Evolutionary conservation across 2,113 vertebrate species (phyloP).

Genomic region (Phylloscopus whistleri): DNA sequence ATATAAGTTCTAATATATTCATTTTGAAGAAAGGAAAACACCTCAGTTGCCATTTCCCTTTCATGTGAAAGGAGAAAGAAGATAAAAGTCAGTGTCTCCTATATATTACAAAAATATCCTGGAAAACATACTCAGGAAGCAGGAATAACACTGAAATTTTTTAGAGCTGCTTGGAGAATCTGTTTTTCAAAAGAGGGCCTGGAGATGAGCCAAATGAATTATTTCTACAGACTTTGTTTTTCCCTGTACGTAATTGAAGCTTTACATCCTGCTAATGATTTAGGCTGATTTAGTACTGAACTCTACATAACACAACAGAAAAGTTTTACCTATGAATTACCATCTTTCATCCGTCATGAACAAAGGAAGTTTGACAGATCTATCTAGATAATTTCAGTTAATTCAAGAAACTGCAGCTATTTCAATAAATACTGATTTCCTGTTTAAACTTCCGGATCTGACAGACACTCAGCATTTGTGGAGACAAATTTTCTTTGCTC

Average conservation of each 20-base stretch:
- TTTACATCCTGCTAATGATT: background rate
- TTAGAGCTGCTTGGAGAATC: background rate
- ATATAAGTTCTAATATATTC: background rate
- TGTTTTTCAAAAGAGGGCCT: background rate
- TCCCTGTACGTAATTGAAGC: background rate
- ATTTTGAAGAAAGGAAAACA: background rate
- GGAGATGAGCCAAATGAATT: background rate
- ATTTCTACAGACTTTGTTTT: background rate
- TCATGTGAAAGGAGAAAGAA: background rate
- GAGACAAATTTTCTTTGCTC: background rate
- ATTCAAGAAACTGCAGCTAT: background rate
- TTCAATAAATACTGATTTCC: constrained; percentile 44
- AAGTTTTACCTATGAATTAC: background rate
- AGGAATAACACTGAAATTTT: background rate
- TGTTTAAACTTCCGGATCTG: background rate
- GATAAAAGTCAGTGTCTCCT: background rate
- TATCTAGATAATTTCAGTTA: background rate
- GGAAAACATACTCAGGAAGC: background rate
- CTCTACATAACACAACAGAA: background rate
- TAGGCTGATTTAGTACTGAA: background rate
- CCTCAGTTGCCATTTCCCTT: background rate
- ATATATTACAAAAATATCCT: background rate
- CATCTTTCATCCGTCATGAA: background rate
- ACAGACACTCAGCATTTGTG: background rate
- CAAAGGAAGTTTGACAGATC: background rate